Base-by-base conservation (phyloP, 2,797 vertebrate genomes). In the Ctenopoma multispine region DNA sequence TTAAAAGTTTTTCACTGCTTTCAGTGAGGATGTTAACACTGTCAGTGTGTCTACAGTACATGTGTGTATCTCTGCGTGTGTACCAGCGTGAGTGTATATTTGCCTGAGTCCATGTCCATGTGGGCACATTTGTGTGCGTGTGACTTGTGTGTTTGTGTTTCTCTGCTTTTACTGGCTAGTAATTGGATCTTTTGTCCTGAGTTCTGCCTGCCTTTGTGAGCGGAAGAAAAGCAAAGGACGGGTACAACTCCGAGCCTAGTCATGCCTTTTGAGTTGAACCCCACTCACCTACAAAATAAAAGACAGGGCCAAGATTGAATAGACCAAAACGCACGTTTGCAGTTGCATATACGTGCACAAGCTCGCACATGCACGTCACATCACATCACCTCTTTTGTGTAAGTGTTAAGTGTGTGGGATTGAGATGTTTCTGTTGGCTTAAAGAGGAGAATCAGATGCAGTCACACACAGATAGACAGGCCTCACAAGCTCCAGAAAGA, bases 161-260 rank as follows among this genome's bases (percentile, higher is more conserved):
- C 84, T 90, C 87, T 85, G 83, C 89, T 85, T 90, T 87, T 83
- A 87, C 83, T 86, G 83, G 84, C 88, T 81, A 66, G 90, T 93
- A 93, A 93, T 94, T 93, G 92, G 86, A 90, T 94, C 90, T 91
- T 93, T 94, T 94, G 93, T 93, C 90, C 87, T 41, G 84, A 86
- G 84, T 89, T 91, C 82, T 87, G 83, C 69, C 86, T 77, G 79
- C 84, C 84, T 93, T 91, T 93, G 88, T 93, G 76, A 81, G 82
- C 17, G 2, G 67, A 82, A 91, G 83, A 87, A 91, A 92, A 85
- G 87, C 81, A 85, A 82, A 87, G 82, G 80, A 87, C 85, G 85
- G 88, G 90, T 82, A 89, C 79, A 91, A 92, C 90, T 91, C 90
- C 31, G 57, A 90, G 87, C 81, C 75, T 75, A 71, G 87, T 91